A percentile compares a stretch with the other conserved stretches of the same genome.
Conservation (phyloP, 1,140 invertebrate genomes). For the Nautilus pompilius region DNA sequence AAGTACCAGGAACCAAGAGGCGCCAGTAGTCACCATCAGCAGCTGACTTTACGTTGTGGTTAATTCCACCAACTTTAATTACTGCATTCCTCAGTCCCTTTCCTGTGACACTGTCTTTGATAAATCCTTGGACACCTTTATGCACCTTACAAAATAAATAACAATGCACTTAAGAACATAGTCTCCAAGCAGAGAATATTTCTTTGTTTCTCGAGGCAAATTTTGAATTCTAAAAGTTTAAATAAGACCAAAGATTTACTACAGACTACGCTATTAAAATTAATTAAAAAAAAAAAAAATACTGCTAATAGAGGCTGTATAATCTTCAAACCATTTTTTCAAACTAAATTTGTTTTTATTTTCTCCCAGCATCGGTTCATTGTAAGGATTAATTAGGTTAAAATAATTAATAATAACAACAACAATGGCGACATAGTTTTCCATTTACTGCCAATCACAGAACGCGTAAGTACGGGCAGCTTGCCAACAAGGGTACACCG, state of each 20-base stretch:
- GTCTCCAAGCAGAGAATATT: neutral
- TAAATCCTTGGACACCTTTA: conserved; percentile 82
- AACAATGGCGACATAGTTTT: no score
- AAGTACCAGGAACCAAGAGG: conserved; percentile 80
- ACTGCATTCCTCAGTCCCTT: conserved; percentile 70
- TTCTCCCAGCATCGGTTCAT: no score
- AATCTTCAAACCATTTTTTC: no score
- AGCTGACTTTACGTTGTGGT: conserved; percentile 58
- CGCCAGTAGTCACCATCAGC: conserved; percentile 89
- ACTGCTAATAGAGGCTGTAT: no score
- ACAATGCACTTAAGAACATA: neutral
- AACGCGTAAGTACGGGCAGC: no score
- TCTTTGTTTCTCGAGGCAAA: no score
- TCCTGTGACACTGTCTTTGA: conserved; percentile 72
- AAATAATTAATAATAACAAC: no score
- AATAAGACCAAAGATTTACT: neutral
- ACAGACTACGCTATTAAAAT: neutral
- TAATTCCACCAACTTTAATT: conserved; percentile 65
- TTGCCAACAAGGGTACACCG: no score
- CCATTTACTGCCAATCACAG: no score
- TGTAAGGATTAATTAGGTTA: no score
- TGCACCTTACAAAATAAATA: conserved; percentile 62
- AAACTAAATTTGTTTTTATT: no score
- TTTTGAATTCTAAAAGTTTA: no score
- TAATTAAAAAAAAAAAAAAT: neutral